These are phyloP conservation scores for Drosophila paramelanica DNA, from an alignment of 2,888 invertebrate genomes.

Conservation along the genomic window DNA sequence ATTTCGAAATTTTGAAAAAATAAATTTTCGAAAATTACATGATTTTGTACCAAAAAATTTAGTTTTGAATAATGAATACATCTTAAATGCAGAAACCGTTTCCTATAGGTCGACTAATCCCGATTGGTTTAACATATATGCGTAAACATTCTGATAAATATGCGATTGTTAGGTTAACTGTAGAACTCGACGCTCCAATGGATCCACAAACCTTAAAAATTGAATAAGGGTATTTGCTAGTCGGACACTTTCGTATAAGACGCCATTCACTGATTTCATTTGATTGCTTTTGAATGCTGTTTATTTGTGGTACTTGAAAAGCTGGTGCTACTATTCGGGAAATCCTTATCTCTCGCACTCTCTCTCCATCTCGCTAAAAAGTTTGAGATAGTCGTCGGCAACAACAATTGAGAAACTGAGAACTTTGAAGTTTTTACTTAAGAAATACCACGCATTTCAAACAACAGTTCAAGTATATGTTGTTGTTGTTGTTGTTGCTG, in stretches of 20 bases:
- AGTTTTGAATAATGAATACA: too few species aligned
- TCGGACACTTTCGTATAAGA: background rate
- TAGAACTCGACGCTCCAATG: too few species aligned
- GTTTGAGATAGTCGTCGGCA: constrained; percentile 54
- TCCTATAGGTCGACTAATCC: too few species aligned
- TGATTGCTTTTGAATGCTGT: constrained; percentile 18
- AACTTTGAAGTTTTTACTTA: constrained; percentile 42
- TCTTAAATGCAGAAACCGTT: too few species aligned
- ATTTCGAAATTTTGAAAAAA: too few species aligned
- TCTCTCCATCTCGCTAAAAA: constrained; percentile 10
- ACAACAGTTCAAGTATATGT: constrained; percentile 14
- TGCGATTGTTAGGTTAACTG: too few species aligned
- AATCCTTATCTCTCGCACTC: background rate
- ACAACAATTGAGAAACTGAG: constrained; percentile 30
- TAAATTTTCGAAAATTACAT: too few species aligned
- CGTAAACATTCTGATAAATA: too few species aligned
- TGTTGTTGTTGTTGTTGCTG: constrained; percentile 9
- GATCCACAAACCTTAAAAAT: too few species aligned
- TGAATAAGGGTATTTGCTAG: constrained; percentile 7
- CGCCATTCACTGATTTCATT: constrained; percentile 18
- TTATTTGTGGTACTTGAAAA: constrained; percentile 28
- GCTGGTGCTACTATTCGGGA: constrained; percentile 24
- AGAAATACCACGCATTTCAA: constrained; percentile 24
- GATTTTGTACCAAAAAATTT: too few species aligned
- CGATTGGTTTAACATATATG: too few species aligned